These are phyloP conservation scores for Zygaena filipendulae DNA, from an alignment of 2,888 invertebrate genomes.

Conservation along the genomic window DNA sequence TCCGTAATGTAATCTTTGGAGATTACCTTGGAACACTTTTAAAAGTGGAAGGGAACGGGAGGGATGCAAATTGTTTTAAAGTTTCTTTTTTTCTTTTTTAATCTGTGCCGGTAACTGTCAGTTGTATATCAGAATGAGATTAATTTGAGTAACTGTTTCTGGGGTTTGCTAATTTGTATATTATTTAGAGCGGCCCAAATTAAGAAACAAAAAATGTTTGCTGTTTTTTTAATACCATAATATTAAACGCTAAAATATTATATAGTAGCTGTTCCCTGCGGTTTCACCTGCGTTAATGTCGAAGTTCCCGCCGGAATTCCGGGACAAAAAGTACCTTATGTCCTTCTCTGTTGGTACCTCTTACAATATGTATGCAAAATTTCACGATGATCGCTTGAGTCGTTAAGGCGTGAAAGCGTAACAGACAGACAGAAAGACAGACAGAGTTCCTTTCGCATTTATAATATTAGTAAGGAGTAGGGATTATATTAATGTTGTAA, in stretches of 20 bases:
- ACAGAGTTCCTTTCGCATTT: neutral
- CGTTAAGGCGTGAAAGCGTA: neutral
- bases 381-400: conserved; percentile 1
- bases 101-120: no score
- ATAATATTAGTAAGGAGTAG: neutral
- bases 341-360: neutral
- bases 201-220: no score
- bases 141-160: no score
- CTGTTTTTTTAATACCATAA: no score
- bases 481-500: no score
- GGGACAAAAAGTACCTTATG: neutral
- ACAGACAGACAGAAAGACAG: neutral
- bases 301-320: no score
- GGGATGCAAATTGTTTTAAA: conserved; percentile 34
- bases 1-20: conserved; percentile 51
- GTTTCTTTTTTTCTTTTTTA: conserved; percentile 37
- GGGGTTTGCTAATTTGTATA: no score
- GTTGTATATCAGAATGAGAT: no score
- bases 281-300: no score
- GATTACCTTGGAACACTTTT: conserved; percentile 54
- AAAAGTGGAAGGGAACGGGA: conserved; percentile 30
- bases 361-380: conserved; percentile 19
- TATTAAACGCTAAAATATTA: no score
- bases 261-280: no score
- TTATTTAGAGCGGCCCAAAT: no score